Evolutionary conservation across 2,113 vertebrate species (phyloP).

Genomic region (Hiodon tergisus): DNA sequence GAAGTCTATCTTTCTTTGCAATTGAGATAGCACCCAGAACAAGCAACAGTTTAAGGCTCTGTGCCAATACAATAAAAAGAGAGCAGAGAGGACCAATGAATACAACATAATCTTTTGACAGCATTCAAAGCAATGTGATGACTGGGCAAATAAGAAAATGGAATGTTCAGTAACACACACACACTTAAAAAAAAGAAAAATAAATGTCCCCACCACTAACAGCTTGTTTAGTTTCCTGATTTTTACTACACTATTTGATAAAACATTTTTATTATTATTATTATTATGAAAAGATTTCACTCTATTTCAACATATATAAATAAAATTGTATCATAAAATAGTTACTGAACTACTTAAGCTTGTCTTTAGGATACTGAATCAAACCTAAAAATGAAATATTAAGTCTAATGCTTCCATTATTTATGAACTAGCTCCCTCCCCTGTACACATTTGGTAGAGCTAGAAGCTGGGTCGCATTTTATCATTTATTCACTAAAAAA

Average conservation of each 20-base stretch:
- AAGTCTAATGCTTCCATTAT: slow-evolving; percentile 33
- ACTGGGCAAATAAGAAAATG: neutral
- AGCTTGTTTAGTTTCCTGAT: no score
- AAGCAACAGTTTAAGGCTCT: slow-evolving; percentile 7
- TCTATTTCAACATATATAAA: no score
- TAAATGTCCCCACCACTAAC: neutral
- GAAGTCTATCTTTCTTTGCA: neutral
- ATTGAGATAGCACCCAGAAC: neutral
- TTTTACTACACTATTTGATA: neutral
- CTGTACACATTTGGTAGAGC: slow-evolving; percentile 42
- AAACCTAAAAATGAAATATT: slow-evolving; percentile 9
- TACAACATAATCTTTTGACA: neutral
- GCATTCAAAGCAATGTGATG: neutral
- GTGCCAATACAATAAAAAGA: neutral
- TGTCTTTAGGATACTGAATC: no score
- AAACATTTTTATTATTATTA: neutral
- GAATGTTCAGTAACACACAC: neutral
- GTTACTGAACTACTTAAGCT: no score
- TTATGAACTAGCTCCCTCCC: slow-evolving; percentile 49
- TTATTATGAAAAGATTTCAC: no score
- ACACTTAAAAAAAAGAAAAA: slow-evolving; percentile 3
- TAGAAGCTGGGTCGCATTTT: neutral
- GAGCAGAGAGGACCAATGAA: neutral
- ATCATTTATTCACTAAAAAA: neutral
- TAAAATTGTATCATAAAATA: no score